Evolutionary conservation across 2,888 invertebrate species (phyloP), one percentile per base, ranked within the genome.

Genomic region (Andrena bicolor): DNA sequence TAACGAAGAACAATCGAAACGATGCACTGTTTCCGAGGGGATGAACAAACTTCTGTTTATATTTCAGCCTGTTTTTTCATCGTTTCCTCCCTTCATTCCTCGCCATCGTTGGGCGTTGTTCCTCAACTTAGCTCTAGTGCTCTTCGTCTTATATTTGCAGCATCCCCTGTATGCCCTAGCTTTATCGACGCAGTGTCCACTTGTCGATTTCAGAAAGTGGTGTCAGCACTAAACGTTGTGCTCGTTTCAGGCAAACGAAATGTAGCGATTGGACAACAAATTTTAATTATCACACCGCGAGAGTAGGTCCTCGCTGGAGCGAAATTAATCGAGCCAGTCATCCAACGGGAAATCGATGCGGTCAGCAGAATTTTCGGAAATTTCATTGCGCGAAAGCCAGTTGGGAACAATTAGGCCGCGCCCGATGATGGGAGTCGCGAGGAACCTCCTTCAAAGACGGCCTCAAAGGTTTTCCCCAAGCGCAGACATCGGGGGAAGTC

Each of bases 271-370:
- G 88, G 88, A 88, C 86, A 91, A 91, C 90, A 89, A 91, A 91
- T 91, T 91, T 91, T 91, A 91, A 91, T 91, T 90, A 91, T 91
- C 85, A 87, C 89, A 89, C 87, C 90, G 81, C 90, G 85, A 83
- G 76, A 41, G 41, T 76, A 87, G 81, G 72, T 83, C 80, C 86
- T 77, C 83, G 84, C 76, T 84, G 78, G 80, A 79, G 74, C 82
- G 83, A 88, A 91, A 91, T 91, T 91, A 91, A 91, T 90, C 84
- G 86, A 65, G 73, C 75, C 64, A 61, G 56, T 80, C 66, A 61
- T 20, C 48, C 26, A 77, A 56, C 66, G 56, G 74, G 76, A 73
- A 86, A 83, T 72, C 83, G 77, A 86, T 75, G 60, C 66, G 65
- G 60, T 60, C 63, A 41, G 8, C 26, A 48, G 70, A 80, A 80